Evolutionary conservation across 2,888 invertebrate species (phyloP).

Genomic region (Branchinecta sandiegonensis): DNA sequence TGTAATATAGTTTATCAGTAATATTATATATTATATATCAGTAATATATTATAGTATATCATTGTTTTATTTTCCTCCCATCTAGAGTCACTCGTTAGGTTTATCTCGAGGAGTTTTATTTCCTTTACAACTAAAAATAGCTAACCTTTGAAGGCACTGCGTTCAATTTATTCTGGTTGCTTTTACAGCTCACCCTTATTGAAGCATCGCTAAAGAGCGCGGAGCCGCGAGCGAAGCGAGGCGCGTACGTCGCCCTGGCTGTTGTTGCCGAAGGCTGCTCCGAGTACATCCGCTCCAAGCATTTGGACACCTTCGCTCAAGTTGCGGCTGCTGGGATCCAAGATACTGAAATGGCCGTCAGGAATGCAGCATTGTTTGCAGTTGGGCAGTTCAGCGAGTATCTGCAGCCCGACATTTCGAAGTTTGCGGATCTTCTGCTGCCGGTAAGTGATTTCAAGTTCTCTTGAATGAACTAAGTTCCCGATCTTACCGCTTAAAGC

Average conservation of each 20-base stretch:
- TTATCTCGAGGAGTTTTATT: too few relatives aligned
- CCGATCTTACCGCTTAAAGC: too few relatives aligned
- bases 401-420: conserved; percentile 60
- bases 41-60: too few relatives aligned
- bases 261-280: conserved; percentile 64
- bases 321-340: conserved; percentile 54
- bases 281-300: conserved; percentile 54
- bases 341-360: conserved; percentile 47
- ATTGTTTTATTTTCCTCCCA: too few relatives aligned
- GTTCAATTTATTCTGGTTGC: not conserved
- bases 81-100: too few relatives aligned
- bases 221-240: conserved; percentile 50
- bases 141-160: not conserved
- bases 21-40: too few relatives aligned
- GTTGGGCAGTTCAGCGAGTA: conserved; percentile 66
- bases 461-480: too few relatives aligned
- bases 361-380: conserved; percentile 61
- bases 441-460: conserved; percentile 39
- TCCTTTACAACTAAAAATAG: too few relatives aligned
- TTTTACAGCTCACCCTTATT: conserved; percentile 40
- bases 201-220: conserved; percentile 48
- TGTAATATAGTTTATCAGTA: too few relatives aligned
- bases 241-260: conserved; percentile 55
- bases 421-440: conserved; percentile 52
- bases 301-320: conserved; percentile 50